Base-by-base conservation (phyloP, 2,888 invertebrate species). In the Watsonalla binaria region DNA sequence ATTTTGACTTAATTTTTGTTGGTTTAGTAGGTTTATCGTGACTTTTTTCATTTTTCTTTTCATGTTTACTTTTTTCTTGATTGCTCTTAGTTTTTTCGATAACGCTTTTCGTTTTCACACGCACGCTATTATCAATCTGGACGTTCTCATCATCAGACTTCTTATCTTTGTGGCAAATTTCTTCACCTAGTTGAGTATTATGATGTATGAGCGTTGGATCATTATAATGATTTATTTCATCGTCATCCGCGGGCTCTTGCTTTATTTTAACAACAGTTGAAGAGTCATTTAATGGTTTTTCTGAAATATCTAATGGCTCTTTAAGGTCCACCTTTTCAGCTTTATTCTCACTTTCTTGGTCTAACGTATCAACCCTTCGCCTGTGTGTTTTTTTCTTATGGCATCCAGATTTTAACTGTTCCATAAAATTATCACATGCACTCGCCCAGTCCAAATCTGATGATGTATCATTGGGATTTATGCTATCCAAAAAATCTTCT, bases 361-460 rank as follows among this genome's bases (percentile, higher is more conserved):
- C 80, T 34, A 61, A 49, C 13, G 72, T 79, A 51, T 87, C 86
- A 42, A 66, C 58, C 56, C 91, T 92, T 85, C 92, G 93, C 79
- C 90, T 91, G 14, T 87, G 81, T 0, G 84, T 80, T 58, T 92
- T 92, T 74, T 93, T 94, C 77, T 93, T 93, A 51, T 87, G 88
- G 53, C 86, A 87, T 47, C 93, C 92, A 61, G 80, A 91, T 78
- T 93, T 93, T 48, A 96, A 81, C 80, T 96, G 95, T 76, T 95
- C 94, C 81, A 96, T 92, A 76, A 96, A 95, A 81, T 92, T 94
- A 80, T 96, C 95, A 84, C 96, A 96, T 14, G 95, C 93, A 71
- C 90, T 93, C 51, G 92, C 92, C 93, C 96, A 96, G 70, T 87
- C 84, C 57, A 84, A 75, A 55, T 87, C 84, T 54, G 74, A 73